Percentiles rank a stretch among this genome's conserved stretches.
Conservation (phyloP, 2,888 invertebrate species). For the Blera fallax region DNA sequence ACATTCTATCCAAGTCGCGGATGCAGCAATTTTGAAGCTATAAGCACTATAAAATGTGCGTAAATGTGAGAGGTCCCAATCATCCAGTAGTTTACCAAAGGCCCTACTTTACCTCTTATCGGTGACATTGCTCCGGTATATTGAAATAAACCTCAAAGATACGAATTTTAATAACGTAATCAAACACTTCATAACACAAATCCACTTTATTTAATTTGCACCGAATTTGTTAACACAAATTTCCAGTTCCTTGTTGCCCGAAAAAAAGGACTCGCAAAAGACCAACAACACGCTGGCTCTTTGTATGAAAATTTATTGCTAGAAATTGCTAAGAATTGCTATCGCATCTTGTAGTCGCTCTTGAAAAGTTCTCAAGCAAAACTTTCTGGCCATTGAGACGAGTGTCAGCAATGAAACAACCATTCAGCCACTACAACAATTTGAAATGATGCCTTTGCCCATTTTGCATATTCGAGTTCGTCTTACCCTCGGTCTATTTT, state of each 20-base stretch:
- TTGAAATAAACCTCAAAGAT: not conserved
- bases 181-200: constrained; percentile 25
- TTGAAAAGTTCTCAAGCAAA: constrained; percentile 63
- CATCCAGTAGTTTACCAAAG: no score
- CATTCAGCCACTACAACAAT: constrained; percentile 72
- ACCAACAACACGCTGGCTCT: constrained; percentile 25
- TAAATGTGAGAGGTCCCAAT: no score
- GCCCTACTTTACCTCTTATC: no score
- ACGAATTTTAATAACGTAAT: not conserved
- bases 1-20: no score
- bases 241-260: not conserved
- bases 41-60: no score
- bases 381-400: constrained; percentile 69
- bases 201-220: constrained; percentile 45
- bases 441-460: constrained; percentile 67
- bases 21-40: no score
- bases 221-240: constrained; percentile 40
- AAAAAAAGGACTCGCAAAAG: not conserved
- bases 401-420: constrained; percentile 72
- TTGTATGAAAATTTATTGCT: constrained; percentile 56
- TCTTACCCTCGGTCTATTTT: constrained; percentile 19
- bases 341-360: constrained; percentile 51
- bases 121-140: not conserved
- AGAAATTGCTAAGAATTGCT: constrained; percentile 44
- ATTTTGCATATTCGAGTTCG: constrained; percentile 62